Evolutionary conservation across 2,797 vertebrate species (phyloP).

Genomic region (Geotrypetes seraphini): DNA sequence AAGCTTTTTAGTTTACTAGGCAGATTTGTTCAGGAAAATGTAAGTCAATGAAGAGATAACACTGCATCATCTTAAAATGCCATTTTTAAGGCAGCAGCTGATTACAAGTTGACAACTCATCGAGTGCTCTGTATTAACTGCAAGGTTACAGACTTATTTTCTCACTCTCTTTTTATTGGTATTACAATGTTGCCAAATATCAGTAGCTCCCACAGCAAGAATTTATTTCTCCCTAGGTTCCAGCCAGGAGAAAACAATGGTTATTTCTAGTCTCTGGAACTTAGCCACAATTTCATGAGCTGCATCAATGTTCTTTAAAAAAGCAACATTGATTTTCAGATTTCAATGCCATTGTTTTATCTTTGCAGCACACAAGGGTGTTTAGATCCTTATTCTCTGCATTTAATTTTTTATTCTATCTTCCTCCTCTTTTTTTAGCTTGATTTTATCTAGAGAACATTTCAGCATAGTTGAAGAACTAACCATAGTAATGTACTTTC

Average conservation of each 20-base stretch:
- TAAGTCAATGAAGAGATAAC: neutral
- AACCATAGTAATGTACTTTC: neutral
- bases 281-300: constrained; percentile 18
- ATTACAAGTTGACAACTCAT: constrained; percentile 4
- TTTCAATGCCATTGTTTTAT: constrained; percentile 32
- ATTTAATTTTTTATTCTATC: constrained; percentile 4
- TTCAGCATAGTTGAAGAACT: constrained; percentile 11
- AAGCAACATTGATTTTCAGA: constrained; percentile 30
- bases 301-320: constrained; percentile 40
- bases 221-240: constrained; percentile 22
- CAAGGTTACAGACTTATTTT: constrained; percentile 16
- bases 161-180: constrained; percentile 20
- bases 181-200: constrained; percentile 13
- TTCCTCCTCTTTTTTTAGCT: neutral
- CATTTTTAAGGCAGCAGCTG: neutral
- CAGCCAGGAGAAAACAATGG: constrained; percentile 16
- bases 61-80: constrained; percentile 2
- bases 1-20: neutral
- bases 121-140: constrained; percentile 15
- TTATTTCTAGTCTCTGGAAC: constrained; percentile 16
- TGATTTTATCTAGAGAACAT: neutral
- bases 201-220: constrained; percentile 3
- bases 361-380: constrained; percentile 13
- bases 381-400: constrained; percentile 5
- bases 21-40: neutral